phyloP scores from a whole-genome alignment of 2,797 vertebrate genomes.

The Xenentodon cancila region DNA sequence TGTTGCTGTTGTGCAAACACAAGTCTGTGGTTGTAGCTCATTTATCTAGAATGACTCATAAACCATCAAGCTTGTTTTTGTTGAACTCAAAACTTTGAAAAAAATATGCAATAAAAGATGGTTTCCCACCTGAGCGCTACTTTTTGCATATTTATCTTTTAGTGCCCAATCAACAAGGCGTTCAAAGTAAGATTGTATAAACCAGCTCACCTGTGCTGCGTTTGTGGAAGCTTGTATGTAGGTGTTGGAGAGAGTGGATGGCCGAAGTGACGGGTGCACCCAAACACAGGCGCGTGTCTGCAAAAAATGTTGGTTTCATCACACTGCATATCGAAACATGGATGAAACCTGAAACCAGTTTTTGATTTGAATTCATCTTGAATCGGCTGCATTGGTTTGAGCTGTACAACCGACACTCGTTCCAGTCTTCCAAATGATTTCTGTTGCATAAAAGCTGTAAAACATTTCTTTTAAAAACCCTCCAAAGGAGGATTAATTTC shows the following conservation, averaged over 20 bases:
- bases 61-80: not conserved
- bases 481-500: too few species aligned
- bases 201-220: slow-evolving; percentile 11
- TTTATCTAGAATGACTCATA: not conserved
- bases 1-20: slow-evolving; percentile 11
- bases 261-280: slow-evolving; percentile 37
- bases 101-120: not conserved
- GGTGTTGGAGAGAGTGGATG: not conserved
- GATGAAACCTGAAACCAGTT: too few species aligned
- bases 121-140: not conserved
- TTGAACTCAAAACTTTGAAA: slow-evolving; percentile 11
- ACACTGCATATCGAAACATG: too few species aligned
- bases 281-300: slow-evolving; percentile 11
- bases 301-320: not conserved
- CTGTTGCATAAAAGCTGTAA: too few species aligned
- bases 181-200: slow-evolving; percentile 2
- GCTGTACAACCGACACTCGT: too few species aligned
- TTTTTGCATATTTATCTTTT: not conserved
- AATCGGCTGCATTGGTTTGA: too few species aligned
- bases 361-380: too few species aligned
- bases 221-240: slow-evolving; percentile 1
- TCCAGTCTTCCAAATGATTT: too few species aligned
- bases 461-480: too few species aligned
- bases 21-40: not conserved
- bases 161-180: not conserved